phyloP scores from a whole-genome alignment of 2,797 vertebrate genomes.

The Amblyraja radiata region DNA sequence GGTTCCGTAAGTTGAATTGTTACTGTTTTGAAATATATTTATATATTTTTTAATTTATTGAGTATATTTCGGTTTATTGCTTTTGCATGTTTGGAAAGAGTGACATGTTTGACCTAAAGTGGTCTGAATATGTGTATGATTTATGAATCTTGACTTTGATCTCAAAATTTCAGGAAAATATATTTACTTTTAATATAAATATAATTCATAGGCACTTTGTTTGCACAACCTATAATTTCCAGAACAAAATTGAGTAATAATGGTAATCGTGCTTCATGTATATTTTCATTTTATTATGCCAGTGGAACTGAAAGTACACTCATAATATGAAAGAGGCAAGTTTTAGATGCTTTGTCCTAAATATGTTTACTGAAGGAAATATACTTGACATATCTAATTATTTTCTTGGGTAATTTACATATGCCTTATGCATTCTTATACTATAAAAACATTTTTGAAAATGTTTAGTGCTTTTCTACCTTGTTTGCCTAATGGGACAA shows the following conservation, averaged over 20 bases:
- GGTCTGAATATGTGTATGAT: background rate
- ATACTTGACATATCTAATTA: slow-evolving; percentile 12
- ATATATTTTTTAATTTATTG: slow-evolving; percentile 28
- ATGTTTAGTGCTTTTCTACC: background rate
- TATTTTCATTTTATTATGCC: background rate
- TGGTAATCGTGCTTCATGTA: background rate
- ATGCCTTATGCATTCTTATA: background rate
- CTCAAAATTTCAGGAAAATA: background rate
- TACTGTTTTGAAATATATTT: slow-evolving; percentile 27
- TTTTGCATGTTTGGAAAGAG: background rate
- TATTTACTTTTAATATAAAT: slow-evolving; percentile 2
- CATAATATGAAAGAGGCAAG: slow-evolving; percentile 11
- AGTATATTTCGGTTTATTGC: background rate
- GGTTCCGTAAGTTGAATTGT: background rate
- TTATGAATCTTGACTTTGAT: background rate
- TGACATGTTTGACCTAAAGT: background rate
- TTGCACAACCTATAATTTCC: background rate
- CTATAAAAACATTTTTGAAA: slow-evolving; percentile 1
- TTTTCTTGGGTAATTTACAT: background rate
- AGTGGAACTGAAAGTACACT: background rate
- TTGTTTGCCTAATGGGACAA: slow-evolving; percentile 7
- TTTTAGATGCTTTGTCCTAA: slow-evolving; percentile 6
- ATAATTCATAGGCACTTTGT: slow-evolving; percentile 14
- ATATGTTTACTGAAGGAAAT: slow-evolving; percentile 31
- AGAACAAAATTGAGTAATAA: background rate